Evolutionary conservation across 1,140 invertebrate species (phyloP).

Genomic region (Zaprionus lachaisei): DNA sequence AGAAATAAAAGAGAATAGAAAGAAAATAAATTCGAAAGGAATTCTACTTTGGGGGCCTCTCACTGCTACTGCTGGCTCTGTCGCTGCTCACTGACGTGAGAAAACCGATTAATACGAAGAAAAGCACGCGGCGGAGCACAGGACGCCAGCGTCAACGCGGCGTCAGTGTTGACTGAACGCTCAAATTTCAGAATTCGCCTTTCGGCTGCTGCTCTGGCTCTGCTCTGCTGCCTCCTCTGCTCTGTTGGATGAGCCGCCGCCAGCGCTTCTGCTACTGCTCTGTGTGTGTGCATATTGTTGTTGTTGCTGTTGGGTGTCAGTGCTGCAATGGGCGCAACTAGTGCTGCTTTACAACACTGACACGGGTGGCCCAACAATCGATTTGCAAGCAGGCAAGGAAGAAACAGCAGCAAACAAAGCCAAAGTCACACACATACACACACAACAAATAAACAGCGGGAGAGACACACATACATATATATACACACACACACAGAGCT

Average conservation of each 20-base stretch:
- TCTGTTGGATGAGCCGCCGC: neutral
- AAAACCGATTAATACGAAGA: constrained; percentile 23
- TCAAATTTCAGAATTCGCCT: constrained; percentile 38
- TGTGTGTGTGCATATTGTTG: neutral
- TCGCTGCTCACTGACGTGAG: constrained; percentile 18
- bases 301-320: constrained; percentile 15
- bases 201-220: constrained; percentile 5
- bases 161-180: constrained; percentile 45
- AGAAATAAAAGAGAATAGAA: neutral
- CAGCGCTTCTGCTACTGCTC: constrained; percentile 1
- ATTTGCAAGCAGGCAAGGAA: constrained; percentile 31
- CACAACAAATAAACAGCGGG: neutral
- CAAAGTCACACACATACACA: constrained; percentile 16
- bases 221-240: constrained; percentile 1
- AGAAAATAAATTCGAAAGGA: constrained; percentile 13
- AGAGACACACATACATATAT: constrained; percentile 3
- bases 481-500: neutral
- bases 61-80: neutral
- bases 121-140: constrained; percentile 45
- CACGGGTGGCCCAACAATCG: constrained; percentile 19
- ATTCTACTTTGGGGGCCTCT: constrained; percentile 5
- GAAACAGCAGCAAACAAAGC: constrained; percentile 5
- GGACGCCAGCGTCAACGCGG: constrained; percentile 49
- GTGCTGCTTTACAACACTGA: constrained; percentile 55
- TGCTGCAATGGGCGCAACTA: constrained; percentile 54